Evolutionary conservation across 2,113 vertebrate species (phyloP), one percentile per base, ranked within the genome.

Genomic region (Prietella phreatophila): DNA sequence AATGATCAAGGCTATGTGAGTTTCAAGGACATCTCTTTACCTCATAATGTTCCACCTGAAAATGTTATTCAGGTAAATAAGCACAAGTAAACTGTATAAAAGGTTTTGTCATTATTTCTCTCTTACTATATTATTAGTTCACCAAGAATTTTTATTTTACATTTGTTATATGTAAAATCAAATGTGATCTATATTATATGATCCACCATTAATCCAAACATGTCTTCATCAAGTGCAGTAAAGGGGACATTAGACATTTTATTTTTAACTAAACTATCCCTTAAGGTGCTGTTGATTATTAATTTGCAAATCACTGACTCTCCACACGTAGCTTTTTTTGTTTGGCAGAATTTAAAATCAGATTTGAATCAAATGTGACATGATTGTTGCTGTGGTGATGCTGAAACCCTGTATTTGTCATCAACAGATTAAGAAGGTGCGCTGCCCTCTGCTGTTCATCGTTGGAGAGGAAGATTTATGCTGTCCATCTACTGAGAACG

Each of bases 371-470:
- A 17, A 8, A 55, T 79, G 47, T 2, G 13, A 55, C 14, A 3
- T 30, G 27, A 55, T 79, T 79, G 17, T 47, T 82, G n/a, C 56
- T 56, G 42, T 61, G 81, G 9, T 22, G 1, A 82, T 53, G 33
- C 25, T 60, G 27, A 39, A 61, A 50, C 50, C 5, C 30, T 13
- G 11, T 15, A 36, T 56, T 60, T 20, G 47, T 22, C 14, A 87
- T n/a, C 67, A 36, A 75, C 84, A 95, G 94, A 0, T 94, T 0
- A 93, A 95, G 82, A 85, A 91, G 14, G 9, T 95, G 65, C 7
- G 39, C n/a, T 95, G 94, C 90, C 94, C 94, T 9, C 36, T 95
- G 39, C 79, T 95, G 92, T 92, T 80, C 88, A 87, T 95, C 36
- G 39, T 89, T 10, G 91, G 93, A 33, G 92, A 94, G 86, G 95